Percentiles rank a stretch among this genome's conserved stretches.
phyloP scores from a whole-genome alignment of 2,888 invertebrate species.

The Acanthosepion pharaonis region DNA sequence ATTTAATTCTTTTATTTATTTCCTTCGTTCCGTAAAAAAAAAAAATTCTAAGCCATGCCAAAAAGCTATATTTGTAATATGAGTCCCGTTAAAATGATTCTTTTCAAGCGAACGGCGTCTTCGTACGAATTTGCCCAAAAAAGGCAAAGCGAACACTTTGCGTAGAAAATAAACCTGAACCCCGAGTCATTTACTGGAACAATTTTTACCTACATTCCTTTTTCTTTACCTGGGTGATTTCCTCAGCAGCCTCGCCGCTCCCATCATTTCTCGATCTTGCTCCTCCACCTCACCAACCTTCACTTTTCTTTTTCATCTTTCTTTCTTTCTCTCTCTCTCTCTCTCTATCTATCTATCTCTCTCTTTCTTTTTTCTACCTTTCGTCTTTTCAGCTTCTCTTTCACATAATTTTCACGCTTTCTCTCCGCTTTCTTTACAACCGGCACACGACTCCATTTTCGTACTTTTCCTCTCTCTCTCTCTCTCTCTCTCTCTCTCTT shows the following conservation, averaged over 20 bases:
- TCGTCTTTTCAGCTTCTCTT: background rate
- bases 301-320: background rate
- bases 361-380: background rate
- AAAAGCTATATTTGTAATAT: no score
- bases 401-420: background rate
- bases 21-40: no score
- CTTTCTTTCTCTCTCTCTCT: background rate
- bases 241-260: background rate
- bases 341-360: background rate
- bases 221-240: constrained; percentile 17
- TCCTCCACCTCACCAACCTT: background rate
- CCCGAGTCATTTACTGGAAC: background rate
- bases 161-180: background rate
- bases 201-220: constrained; percentile 23
- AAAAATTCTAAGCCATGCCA: no score
- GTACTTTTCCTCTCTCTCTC: no score
- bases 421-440: no score
- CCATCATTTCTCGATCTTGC: background rate
- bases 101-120: background rate
- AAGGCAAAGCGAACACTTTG: background rate
- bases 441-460: no score
- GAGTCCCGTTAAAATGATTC: no score
- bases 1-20: no score
- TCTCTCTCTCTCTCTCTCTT: no score
- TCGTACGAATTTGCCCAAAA: constrained; percentile 12